Evolutionary conservation across 2,797 vertebrate species (phyloP).

Genomic region (Fratercula arctica): DNA sequence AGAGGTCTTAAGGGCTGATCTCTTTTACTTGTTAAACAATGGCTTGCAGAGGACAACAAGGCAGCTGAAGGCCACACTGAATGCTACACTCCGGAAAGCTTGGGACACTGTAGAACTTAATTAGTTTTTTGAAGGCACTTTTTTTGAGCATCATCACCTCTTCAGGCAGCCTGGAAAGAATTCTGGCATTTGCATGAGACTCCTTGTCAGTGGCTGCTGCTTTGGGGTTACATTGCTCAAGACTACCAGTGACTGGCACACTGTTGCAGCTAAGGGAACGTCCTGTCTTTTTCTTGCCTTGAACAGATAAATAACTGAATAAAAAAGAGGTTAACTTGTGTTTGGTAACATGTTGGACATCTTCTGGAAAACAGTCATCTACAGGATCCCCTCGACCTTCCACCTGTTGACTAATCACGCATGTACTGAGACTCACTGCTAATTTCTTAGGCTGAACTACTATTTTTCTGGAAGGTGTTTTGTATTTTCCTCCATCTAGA

Average conservation of each 20-base stretch:
- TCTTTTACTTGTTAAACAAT: conserved; percentile 67
- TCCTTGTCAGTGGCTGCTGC: conserved; percentile 46
- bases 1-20: not conserved
- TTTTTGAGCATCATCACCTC: conserved; percentile 81
- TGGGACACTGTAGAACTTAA: conserved; percentile 93
- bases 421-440: not conserved
- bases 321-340: conserved; percentile 73
- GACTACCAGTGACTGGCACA: conserved; percentile 74
- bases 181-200: conserved; percentile 25
- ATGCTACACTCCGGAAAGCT: conserved; percentile 87
- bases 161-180: conserved; percentile 80
- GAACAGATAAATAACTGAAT: conserved; percentile 75
- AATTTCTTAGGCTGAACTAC: conserved; percentile 63
- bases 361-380: conserved; percentile 74
- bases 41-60: conserved; percentile 86
- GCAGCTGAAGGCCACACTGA: conserved; percentile 85
- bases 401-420: conserved; percentile 28
- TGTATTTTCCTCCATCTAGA: conserved; percentile 12
- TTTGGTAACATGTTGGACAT: conserved; percentile 45
- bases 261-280: conserved; percentile 91
- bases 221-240: conserved; percentile 59
- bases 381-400: conserved; percentile 39
- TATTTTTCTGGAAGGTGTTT: conserved; percentile 51
- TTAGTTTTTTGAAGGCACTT: conserved; percentile 85
- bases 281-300: conserved; percentile 79